Conservation (phyloP, 2,888 invertebrate species). For the Neoscelio sp. region DNA sequence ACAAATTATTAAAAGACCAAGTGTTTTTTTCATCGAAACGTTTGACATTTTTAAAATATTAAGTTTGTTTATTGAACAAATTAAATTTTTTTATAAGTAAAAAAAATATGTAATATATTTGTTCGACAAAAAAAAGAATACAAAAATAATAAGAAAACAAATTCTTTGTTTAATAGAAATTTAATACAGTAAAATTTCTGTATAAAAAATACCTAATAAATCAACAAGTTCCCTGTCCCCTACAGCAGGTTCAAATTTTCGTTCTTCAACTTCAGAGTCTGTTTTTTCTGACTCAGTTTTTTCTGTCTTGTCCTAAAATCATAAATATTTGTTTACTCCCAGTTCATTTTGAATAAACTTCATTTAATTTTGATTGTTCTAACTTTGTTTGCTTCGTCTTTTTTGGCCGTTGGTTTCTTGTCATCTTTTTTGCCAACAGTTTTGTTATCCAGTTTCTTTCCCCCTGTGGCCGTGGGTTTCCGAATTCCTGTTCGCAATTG, state of each 20-base stretch:
- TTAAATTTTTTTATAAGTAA: background rate
- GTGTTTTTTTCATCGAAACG: background rate
- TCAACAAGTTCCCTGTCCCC: slow-evolving; percentile 97
- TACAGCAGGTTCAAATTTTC: slow-evolving; percentile 93
- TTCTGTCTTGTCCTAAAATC: slow-evolving; percentile 86
- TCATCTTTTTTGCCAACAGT: slow-evolving; percentile 83
- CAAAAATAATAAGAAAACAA: too few species aligned
- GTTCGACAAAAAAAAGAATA: too few species aligned
- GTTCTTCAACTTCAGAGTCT: slow-evolving; percentile 88
- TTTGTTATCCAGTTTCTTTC: slow-evolving; percentile 82
- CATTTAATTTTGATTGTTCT: too few species aligned
- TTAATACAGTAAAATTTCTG: too few species aligned
- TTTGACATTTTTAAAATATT: slow-evolving; percentile 1
- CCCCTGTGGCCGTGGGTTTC: slow-evolving; percentile 79
- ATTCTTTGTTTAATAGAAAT: too few species aligned
- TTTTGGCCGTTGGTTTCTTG: slow-evolving; percentile 82
- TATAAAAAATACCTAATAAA: slow-evolving; percentile 87
- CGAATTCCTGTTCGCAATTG: slow-evolving; percentile 78
- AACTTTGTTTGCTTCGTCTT: slow-evolving; percentile 80
- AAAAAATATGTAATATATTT: background rate
- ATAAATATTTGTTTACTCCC: too few species aligned
- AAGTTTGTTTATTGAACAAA: background rate
- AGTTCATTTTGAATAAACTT: too few species aligned
- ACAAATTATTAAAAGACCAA: background rate
- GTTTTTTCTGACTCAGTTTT: slow-evolving; percentile 88